phyloP scores from a whole-genome alignment of 2,888 invertebrate species.

The Geotrupes spiniger region DNA sequence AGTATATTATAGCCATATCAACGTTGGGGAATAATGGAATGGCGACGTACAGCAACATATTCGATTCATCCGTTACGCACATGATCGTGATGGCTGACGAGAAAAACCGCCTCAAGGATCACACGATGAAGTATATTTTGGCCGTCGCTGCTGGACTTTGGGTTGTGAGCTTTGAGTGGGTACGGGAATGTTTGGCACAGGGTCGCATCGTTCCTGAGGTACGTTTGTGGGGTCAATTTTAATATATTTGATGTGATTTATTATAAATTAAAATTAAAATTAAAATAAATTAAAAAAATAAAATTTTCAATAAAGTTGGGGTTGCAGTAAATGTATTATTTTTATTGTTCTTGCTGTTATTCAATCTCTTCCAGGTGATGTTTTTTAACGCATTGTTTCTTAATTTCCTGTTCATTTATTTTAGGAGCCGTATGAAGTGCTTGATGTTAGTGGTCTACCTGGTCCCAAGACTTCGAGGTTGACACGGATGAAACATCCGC shows the following conservation, averaged over 20 bases:
- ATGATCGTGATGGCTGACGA: constrained; percentile 42
- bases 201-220: constrained; percentile 53
- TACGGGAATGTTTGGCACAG: constrained; percentile 49
- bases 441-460: constrained; percentile 54
- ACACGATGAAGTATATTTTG: constrained; percentile 56
- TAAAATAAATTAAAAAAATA: not conserved
- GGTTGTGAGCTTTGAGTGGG: constrained; percentile 59
- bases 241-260: not conserved
- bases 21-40: constrained; percentile 41
- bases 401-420: no score
- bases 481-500: constrained; percentile 40
- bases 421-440: constrained; percentile 54
- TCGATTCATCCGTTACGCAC: constrained; percentile 42
- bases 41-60: constrained; percentile 36
- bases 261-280: constrained; percentile 1
- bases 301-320: not conserved
- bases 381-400: no score
- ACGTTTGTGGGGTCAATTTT: no score
- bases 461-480: constrained; percentile 55
- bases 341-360: no score
- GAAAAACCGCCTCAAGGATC: constrained; percentile 39
- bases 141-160: constrained; percentile 59
- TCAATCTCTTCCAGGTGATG: no score
- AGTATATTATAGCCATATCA: constrained; percentile 37
- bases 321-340: no score